Evolutionary conservation across 2,113 vertebrate species (phyloP), one percentile per base, ranked within the genome.

Genomic region (Neolamprologus ventralis): DNA sequence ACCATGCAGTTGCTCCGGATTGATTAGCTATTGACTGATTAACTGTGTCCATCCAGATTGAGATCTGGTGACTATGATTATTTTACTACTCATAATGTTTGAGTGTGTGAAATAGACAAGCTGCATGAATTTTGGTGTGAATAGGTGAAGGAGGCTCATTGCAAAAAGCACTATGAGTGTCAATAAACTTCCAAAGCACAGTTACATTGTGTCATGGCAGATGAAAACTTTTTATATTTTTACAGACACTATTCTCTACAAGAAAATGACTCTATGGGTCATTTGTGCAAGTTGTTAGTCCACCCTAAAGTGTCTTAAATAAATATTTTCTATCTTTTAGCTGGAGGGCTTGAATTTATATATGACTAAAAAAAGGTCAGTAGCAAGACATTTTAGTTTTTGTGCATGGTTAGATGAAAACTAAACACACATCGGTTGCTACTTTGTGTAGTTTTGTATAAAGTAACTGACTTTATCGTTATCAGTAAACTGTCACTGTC

Each of bases 151-250:
- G 65, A 42, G 12, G n/a, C 2, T 42, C n/a, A 6, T 5, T 71
- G n/a, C 7, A 42, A 71, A 42, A 42, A 23, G 19, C n/a, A 0
- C n/a, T 71, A 14, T 42, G 12, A 71, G 3, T 9, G 65, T 71
- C 65, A 23, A 23, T 42, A 42, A 42, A 6, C 37, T 2, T 23
- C n/a, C n/a, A 0, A 42, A 71, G 7, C 37, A 71, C 37, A 23
- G 12, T 71, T 71, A 42, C 35, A 71, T 9, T 42, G 35, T 42
- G 11, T 68, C 63, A 68, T 68, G 11, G 33, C 3, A 37, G 63
- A 40, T 21, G 19, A 68, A 13, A 68, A 21, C 33, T 0, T 68
- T 68, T 40, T 8, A 14, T 1, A 40, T 68, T 1, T 68, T 40
- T 21, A 68, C 4, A 37, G 63, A 13, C 11, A 23, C 63, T 37